Evolutionary conservation across 35 echinoderm and acorn worm species (phyloP).

Genomic region (Patiria miniata): DNA sequence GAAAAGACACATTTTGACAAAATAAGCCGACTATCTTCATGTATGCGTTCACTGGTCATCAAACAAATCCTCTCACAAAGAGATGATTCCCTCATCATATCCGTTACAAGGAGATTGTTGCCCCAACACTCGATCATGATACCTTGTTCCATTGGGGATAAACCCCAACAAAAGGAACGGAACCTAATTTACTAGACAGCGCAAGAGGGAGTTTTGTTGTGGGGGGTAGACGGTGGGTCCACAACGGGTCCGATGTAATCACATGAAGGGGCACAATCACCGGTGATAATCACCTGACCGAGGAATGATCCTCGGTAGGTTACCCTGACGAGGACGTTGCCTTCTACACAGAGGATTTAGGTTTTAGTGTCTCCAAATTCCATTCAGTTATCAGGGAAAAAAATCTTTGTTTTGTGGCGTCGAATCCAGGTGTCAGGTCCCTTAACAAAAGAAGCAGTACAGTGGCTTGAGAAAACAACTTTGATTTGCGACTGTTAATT

Average conservation of each 20-base stretch:
- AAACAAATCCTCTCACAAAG: not conserved
- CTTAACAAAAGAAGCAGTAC: not conserved
- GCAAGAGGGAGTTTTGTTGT: not conserved
- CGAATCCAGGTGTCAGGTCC: not conserved
- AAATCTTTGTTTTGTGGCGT: not conserved
- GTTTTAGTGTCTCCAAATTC: too few relatives aligned
- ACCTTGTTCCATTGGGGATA: not conserved
- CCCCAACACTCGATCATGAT: not conserved
- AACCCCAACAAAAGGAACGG: not conserved
- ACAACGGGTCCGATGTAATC: conserved; percentile 21
- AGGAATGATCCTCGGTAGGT: not conserved
- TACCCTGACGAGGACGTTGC: not conserved
- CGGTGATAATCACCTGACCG: conserved; percentile 20
- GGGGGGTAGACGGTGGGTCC: not conserved
- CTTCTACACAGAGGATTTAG: not conserved
- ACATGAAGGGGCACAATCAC: not conserved
- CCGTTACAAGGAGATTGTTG: conserved; percentile 2
- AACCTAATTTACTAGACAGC: conserved; percentile 17
- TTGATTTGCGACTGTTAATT: conserved; percentile 21
- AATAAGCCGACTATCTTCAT: not conserved
- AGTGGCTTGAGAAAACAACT: conserved; percentile 21
- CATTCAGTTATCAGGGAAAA: too few relatives aligned
- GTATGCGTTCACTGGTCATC: too few relatives aligned
- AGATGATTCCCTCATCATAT: not conserved
- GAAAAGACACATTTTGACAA: too few relatives aligned